These are phyloP conservation scores for Brachyptera risi DNA, from an alignment of 2,888 invertebrate species.

Conservation along the genomic window DNA sequence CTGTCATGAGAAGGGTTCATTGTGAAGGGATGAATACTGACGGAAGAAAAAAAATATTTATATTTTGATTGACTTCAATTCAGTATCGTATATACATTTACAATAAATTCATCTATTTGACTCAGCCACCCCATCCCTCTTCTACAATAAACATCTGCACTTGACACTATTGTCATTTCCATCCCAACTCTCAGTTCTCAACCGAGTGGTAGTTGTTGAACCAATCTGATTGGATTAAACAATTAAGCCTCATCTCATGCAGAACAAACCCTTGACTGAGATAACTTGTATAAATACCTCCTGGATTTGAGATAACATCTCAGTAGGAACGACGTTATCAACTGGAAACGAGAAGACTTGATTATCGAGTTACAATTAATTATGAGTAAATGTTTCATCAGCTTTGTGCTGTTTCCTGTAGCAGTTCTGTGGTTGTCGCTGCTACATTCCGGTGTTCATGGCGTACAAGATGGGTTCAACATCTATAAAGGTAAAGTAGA, in stretches of 20 bases:
- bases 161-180: too few species aligned
- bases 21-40: too few species aligned
- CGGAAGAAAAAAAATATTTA: too few species aligned
- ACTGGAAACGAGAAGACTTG: background rate
- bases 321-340: background rate
- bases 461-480: constrained; percentile 24
- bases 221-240: too few species aligned
- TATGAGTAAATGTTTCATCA: background rate
- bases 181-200: too few species aligned
- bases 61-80: too few species aligned
- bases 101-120: background rate
- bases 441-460: background rate
- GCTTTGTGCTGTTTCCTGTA: background rate
- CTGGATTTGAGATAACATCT: background rate
- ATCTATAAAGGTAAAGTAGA: constrained; percentile 23
- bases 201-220: too few species aligned
- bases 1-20: too few species aligned
- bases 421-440: background rate
- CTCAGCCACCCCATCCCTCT: background rate
- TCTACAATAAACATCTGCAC: too few species aligned
- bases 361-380: background rate
- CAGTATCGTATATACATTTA: too few species aligned
- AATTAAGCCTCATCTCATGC: background rate
- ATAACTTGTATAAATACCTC: background rate
- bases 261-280: background rate